A percentile compares a stretch with the other conserved stretches of the same genome.
These are phyloP conservation scores for Drosophila diplacantha DNA, from an alignment of 2,888 invertebrate species.

Conservation along the genomic window DNA sequence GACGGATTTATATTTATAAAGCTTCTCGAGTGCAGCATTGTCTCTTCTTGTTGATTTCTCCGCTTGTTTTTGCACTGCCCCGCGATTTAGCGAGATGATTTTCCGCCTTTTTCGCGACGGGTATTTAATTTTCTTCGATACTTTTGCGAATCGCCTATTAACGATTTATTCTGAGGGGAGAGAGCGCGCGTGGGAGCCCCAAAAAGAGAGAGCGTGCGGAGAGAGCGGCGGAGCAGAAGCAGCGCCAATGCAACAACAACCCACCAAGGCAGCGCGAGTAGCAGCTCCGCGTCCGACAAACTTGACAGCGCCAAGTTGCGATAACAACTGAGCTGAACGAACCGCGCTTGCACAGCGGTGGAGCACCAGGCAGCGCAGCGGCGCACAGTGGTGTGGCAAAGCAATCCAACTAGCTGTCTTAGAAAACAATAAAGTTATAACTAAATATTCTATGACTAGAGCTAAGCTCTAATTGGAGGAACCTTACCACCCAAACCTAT, in stretches of 20 bases:
- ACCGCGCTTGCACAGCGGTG: conserved; percentile 25
- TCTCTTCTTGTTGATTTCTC: conserved; percentile 13
- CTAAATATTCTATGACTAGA: background rate
- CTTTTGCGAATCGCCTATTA: conserved; percentile 45
- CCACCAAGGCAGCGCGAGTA: conserved; percentile 35
- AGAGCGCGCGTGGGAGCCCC: conserved; percentile 62
- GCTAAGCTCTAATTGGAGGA: background rate
- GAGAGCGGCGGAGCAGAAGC: conserved; percentile 15
- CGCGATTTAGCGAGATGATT: conserved; percentile 10
- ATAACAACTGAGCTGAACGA: conserved; percentile 61
- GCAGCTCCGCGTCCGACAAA: conserved; percentile 51
- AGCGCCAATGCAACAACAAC: conserved; percentile 37
- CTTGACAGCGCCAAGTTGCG: conserved; percentile 61
- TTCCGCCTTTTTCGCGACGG: conserved; percentile 18
- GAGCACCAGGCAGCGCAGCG: conserved; percentile 18
- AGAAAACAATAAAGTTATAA: background rate
- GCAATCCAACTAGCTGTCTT: background rate
- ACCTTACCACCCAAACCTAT: background rate
- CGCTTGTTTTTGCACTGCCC: conserved; percentile 27
- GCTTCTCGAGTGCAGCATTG: conserved; percentile 28
- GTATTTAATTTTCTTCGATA: conserved; percentile 44
- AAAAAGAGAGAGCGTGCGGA: conserved; percentile 34
- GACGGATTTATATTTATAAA: conserved; percentile 22
- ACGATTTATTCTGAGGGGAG: conserved; percentile 50
- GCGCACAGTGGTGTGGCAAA: conserved; percentile 1